phyloP scores from a whole-genome alignment of 2,113 vertebrate genomes.

The Ceratotherium simum region DNA sequence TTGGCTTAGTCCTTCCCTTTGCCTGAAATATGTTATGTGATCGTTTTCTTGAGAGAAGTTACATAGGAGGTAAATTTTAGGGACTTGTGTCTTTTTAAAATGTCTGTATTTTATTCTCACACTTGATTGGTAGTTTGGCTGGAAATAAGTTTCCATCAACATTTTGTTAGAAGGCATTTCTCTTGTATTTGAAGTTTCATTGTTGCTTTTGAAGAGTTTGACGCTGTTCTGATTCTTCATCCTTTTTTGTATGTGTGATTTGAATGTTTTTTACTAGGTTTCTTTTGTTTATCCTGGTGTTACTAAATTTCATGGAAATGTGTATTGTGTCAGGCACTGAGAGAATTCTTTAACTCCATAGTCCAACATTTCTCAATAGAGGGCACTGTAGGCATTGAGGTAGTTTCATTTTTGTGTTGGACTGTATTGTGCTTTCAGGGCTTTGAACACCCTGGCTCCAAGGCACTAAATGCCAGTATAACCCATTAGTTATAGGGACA shows the following conservation, averaged over 20 bases:
- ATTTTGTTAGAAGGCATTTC: background rate
- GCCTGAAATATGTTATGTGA: background rate
- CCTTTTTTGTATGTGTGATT: background rate
- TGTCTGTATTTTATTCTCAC: background rate
- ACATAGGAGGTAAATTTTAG: conserved; percentile 17
- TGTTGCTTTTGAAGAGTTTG: conserved; percentile 8
- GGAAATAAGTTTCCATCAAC: background rate
- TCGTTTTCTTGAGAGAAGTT: conserved; percentile 45
- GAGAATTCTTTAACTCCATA: background rate
- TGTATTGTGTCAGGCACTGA: background rate
- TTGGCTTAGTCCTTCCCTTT: conserved; percentile 27
- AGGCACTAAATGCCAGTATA: background rate
- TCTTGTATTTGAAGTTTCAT: conserved; percentile 12
- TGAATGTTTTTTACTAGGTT: background rate
- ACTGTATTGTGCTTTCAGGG: background rate
- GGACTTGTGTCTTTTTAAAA: background rate
- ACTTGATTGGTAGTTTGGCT: conserved; percentile 4
- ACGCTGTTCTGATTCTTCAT: background rate
- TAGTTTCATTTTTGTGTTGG: background rate
- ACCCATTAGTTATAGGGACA: background rate
- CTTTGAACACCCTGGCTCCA: background rate
- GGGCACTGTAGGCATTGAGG: background rate
- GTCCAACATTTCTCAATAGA: background rate
- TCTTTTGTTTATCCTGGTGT: background rate
- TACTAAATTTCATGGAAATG: conserved; percentile 10